Percentiles rank a stretch among this genome's conserved stretches.
Evolutionary conservation across 2,888 invertebrate species (phyloP).

Genomic region (Eristalis tenax): DNA sequence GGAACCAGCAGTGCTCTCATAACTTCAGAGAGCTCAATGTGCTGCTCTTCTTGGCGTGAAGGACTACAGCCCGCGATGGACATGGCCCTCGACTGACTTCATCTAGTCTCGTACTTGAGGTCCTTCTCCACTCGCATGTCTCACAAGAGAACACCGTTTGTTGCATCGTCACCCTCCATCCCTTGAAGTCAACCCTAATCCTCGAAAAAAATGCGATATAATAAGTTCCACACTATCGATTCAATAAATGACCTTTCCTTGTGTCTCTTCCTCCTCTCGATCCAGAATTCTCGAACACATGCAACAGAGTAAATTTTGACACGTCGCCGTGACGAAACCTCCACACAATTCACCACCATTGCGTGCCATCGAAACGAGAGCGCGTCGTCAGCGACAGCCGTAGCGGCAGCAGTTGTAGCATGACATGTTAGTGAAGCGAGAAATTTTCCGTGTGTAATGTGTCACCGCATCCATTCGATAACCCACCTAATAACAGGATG

Average conservation of each 20-base stretch:
- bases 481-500: conserved; percentile 55
- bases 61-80: no score
- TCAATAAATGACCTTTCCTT: conserved; percentile 38
- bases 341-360: conserved; percentile 28
- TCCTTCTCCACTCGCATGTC: no score
- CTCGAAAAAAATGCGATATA: no score
- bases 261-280: background rate
- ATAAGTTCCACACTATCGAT: conserved; percentile 52
- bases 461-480: conserved; percentile 65
- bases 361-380: conserved; percentile 38
- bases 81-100: no score
- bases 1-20: no score
- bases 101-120: no score
- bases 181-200: conserved; percentile 8
- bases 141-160: no score
- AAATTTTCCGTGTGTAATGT: conserved; percentile 70
- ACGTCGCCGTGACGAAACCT: conserved; percentile 39
- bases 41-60: no score
- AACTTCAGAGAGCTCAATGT: no score
- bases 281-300: conserved; percentile 16
- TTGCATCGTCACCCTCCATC: no score
- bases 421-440: conserved; percentile 67
- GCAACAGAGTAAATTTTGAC: conserved; percentile 63
- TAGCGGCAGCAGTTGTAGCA: conserved; percentile 41
- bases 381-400: no score